Evolutionary conservation across 2,797 vertebrate genomes (phyloP), one percentile per base, ranked within the genome.

Genomic region (Poecilia velifera): DNA sequence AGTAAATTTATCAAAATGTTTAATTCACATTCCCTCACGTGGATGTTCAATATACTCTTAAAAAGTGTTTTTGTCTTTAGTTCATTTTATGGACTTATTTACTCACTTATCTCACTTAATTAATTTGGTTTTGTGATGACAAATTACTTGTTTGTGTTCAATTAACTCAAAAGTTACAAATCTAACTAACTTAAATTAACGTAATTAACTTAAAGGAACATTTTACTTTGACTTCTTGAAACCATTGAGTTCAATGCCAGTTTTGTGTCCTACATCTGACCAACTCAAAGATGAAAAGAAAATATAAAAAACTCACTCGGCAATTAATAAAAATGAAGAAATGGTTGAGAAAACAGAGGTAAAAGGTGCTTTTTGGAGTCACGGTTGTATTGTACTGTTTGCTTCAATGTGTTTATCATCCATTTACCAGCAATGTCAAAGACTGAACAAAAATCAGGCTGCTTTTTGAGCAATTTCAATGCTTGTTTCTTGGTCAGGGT

Each of bases 361-460:
- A 22, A 70, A 70, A 68, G 20, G 13, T 53, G 25, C 59, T 75
- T 76, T 76, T 82, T 73, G 73, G 79, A 87, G 62, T 55, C 28
- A 71, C 28, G 43, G 73, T 81, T 82, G 79, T 86, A 82, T 88
- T 87, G 85, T 41, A 76, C 76, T 55, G 72, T 73, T 73, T 13
- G 51, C 72, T 80, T 66, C 72, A 75, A 87, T 79, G 76, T 79
- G 89, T 86, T 84, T 41, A 53, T 76, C 66, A 85, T 71, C 73
- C 82, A 81, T 89, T 87, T 86, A 86, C 72, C 84, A 91, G 81
- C 83, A 90, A 72, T 81, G 34, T 75, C 20, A 76, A 73, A 86
- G 80, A 76, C 73, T 70, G 51, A 53, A 49, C 41, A 66, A 34
- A 68, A 45, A 76, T 46, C 20, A 14, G 71, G 76, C 8, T 68